phyloP scores from a whole-genome alignment of 2,797 vertebrate genomes.

The Hipposideros larvatus region DNA sequence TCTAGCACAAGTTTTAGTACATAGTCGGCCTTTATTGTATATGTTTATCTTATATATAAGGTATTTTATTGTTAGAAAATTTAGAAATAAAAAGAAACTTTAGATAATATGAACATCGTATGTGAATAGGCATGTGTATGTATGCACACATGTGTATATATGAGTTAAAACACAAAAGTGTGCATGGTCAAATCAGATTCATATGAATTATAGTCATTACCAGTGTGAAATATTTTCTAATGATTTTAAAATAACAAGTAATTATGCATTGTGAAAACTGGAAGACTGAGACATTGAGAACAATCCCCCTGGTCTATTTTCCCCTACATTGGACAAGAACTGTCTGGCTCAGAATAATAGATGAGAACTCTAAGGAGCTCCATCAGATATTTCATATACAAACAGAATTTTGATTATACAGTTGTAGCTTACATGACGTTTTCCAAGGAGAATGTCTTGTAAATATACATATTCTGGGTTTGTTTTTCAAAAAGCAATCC shows the following conservation, averaged over 20 bases:
- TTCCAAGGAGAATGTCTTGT: not conserved
- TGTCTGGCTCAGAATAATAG: not conserved
- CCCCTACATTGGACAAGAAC: not conserved
- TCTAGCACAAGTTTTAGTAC: not conserved
- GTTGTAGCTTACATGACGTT: not conserved
- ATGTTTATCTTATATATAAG: not conserved
- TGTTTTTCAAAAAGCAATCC: conserved; percentile 28
- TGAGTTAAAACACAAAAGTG: not conserved
- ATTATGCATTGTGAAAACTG: no score
- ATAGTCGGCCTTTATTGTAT: not conserved
- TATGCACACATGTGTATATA: no score
- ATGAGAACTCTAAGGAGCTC: not conserved
- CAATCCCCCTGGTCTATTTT: not conserved
- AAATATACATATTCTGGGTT: not conserved
- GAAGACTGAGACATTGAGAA: not conserved
- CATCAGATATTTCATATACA: not conserved
- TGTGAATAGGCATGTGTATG: not conserved
- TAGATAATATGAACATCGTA: not conserved
- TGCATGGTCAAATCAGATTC: not conserved
- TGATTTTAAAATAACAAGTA: not conserved
- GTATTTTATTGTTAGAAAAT: not conserved
- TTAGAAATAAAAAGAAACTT: not conserved
- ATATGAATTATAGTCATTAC: not conserved
- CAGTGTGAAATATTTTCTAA: not conserved
- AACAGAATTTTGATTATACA: not conserved